Conservation (phyloP, 2,113 vertebrate species). For the Ancistrus triradiatus region DNA sequence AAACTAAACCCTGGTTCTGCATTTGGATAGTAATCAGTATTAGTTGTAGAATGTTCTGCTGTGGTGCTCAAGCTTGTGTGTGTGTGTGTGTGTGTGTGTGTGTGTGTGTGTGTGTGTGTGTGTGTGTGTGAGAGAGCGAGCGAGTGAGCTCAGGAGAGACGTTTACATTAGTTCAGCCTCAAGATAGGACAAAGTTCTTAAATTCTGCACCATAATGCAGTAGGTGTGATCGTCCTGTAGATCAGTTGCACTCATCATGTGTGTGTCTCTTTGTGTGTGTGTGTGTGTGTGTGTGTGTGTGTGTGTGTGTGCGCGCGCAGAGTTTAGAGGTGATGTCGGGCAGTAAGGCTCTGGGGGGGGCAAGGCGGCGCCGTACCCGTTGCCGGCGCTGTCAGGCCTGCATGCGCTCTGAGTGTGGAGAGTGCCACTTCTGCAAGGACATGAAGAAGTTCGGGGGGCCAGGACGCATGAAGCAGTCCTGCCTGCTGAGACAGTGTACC, state of each 20-base stretch:
- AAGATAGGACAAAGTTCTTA: too few species aligned
- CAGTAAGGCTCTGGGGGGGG: constrained; percentile 84
- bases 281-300: constrained; percentile 34
- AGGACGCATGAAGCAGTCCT: constrained; percentile 92
- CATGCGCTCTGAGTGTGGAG: constrained; percentile 86
- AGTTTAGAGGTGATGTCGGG: constrained; percentile 82
- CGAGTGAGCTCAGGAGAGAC: too few species aligned
- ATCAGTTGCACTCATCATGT: neutral
- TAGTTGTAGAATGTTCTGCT: too few species aligned
- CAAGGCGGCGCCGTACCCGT: constrained; percentile 84
- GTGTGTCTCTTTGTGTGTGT: neutral
- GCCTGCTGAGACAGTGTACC: constrained; percentile 86
- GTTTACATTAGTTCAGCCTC: too few species aligned
- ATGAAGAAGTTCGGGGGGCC: constrained; percentile 95
- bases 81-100: too few species aligned
- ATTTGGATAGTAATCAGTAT: too few species aligned
- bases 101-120: too few species aligned
- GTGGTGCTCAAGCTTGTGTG: too few species aligned
- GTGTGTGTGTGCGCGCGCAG: constrained; percentile 61
- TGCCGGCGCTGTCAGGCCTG: constrained; percentile 90
- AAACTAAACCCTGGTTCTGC: too few species aligned
- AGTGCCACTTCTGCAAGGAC: constrained; percentile 94
- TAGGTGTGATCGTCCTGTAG: too few species aligned
- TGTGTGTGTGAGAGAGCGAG: too few species aligned
- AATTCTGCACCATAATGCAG: too few species aligned